These are phyloP conservation scores for Tautogolabrus adspersus DNA, from an alignment of 2,113 vertebrate genomes.

Conservation along the genomic window DNA sequence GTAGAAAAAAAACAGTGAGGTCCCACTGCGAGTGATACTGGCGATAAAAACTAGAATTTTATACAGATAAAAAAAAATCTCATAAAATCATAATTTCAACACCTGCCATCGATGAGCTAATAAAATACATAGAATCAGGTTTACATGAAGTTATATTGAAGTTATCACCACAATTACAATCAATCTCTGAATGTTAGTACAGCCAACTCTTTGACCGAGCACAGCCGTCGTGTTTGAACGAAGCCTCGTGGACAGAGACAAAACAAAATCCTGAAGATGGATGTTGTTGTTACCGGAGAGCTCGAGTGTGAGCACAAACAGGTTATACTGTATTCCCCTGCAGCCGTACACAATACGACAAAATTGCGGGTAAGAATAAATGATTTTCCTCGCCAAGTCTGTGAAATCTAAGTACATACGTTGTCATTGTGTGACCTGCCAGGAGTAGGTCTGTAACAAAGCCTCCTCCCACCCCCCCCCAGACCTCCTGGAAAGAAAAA, in stretches of 20 bases:
- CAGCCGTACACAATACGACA: constrained; percentile 56
- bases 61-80: too few species aligned
- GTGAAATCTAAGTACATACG: constrained; percentile 80
- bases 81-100: not conserved
- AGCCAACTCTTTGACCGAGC: not conserved
- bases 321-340: constrained; percentile 48
- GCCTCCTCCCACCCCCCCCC: constrained; percentile 28
- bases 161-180: not conserved
- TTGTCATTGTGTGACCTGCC: constrained; percentile 78
- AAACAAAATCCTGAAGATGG: constrained; percentile 26
- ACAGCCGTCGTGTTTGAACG: not conserved
- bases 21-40: too few species aligned
- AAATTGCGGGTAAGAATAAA: constrained; percentile 67
- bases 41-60: too few species aligned
- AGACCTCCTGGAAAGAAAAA: constrained; percentile 49
- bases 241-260: constrained; percentile 6
- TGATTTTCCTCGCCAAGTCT: constrained; percentile 72
- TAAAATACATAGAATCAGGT: not conserved
- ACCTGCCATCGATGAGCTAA: not conserved
- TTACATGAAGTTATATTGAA: not conserved
- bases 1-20: too few species aligned
- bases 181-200: not conserved
- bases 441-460: constrained; percentile 75
- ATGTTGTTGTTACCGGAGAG: constrained; percentile 25
- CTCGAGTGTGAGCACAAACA: constrained; percentile 46